Conservation (phyloP, 2,797 vertebrate genomes). For the Iguana delicatissima region DNA sequence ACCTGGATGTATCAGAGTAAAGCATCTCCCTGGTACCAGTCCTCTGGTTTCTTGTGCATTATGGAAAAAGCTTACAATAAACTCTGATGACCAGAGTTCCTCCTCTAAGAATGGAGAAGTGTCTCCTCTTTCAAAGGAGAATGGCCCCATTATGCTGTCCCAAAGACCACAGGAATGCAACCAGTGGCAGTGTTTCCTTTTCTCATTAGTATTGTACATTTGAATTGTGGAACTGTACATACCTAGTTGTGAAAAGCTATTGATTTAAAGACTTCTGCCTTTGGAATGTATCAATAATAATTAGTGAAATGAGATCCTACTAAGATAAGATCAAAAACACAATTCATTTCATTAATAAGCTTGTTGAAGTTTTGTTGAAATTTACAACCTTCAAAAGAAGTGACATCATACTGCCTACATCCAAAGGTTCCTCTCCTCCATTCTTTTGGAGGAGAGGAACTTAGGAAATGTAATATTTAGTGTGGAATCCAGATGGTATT, state of each 20-base stretch:
- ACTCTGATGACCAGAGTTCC: not conserved
- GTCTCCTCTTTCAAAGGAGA: not conserved
- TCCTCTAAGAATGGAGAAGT: not conserved
- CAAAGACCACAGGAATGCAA: not conserved
- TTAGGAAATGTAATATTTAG: too few relatives aligned
- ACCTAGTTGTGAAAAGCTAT: not conserved
- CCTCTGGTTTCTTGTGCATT: too few relatives aligned
- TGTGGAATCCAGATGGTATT: not conserved
- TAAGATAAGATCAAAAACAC: too few relatives aligned
- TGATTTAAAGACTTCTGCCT: not conserved
- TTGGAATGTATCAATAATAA: not conserved
- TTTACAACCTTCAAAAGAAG: too few relatives aligned
- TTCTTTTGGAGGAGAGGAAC: not conserved
- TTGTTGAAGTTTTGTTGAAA: too few relatives aligned
- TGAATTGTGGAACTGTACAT: not conserved
- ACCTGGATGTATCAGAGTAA: too few relatives aligned
- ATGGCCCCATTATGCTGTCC: too few relatives aligned
- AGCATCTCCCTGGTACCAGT: too few relatives aligned
- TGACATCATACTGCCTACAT: not conserved
- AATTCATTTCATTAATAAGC: too few relatives aligned
- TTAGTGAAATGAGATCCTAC: not conserved
- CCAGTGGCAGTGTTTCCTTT: not conserved
- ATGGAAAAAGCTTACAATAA: too few relatives aligned
- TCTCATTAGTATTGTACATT: not conserved
- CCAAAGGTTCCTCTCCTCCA: not conserved